These are phyloP conservation scores for Hoplostethus atlanticus DNA, from an alignment of 2,797 vertebrate species.

Conservation along the genomic window DNA sequence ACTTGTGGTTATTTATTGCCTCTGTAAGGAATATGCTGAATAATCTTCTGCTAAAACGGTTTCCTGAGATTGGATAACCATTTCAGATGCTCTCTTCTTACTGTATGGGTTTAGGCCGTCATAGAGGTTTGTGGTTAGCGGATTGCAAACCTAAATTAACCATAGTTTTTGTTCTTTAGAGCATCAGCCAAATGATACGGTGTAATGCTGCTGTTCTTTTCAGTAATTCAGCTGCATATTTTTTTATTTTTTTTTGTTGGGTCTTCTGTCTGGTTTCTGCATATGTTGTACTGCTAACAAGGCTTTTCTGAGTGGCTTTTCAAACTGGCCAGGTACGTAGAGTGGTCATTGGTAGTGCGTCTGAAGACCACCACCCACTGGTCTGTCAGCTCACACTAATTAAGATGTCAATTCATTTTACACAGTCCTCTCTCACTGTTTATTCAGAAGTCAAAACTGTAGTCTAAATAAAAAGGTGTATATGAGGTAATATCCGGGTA, in stretches of 20 bases:
- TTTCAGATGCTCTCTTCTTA: neutral
- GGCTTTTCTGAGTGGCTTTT: neutral
- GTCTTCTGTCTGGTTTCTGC: neutral
- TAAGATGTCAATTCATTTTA: neutral
- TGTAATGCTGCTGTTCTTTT: neutral
- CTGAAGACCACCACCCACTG: conserved; percentile 53
- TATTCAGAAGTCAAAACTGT: conserved; percentile 12
- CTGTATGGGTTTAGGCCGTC: neutral
- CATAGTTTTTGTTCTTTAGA: neutral
- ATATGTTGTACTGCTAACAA: neutral
- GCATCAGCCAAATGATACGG: neutral
- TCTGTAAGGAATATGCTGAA: conserved; percentile 4
- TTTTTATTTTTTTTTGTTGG: neutral
- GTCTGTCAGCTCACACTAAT: conserved; percentile 40
- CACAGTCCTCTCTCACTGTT: neutral
- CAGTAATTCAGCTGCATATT: neutral
- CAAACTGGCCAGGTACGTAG: neutral
- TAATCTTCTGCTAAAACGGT: neutral
- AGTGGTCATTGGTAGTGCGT: conserved; percentile 13
- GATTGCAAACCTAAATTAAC: neutral
- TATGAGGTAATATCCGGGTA: conserved; percentile 12
- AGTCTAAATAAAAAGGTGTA: conserved; percentile 59
- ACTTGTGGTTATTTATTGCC: neutral
- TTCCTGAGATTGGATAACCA: neutral
- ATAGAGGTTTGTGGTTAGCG: neutral